These are phyloP conservation scores for Thamnaconus septentrionalis DNA, from an alignment of 2,113 vertebrate genomes.

Conservation along the genomic window DNA sequence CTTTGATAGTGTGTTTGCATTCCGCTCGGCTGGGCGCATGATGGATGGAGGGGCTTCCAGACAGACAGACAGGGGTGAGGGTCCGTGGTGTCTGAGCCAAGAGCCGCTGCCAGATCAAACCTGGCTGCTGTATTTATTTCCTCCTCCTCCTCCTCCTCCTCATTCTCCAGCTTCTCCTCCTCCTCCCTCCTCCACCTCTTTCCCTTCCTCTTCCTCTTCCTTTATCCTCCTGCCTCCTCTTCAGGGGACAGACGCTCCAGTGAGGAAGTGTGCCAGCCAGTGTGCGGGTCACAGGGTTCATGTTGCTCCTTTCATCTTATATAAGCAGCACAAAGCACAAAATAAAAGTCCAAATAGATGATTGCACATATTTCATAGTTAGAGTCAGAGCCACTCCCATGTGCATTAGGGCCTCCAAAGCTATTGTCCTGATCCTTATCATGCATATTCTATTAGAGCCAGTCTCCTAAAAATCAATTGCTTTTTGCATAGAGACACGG, in stretches of 20 bases:
- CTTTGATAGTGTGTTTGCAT: slow-evolving; percentile 21
- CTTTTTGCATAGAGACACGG: slow-evolving; percentile 28
- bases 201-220: slow-evolving; percentile 1
- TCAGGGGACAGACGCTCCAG: slow-evolving; percentile 34
- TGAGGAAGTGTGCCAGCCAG: slow-evolving; percentile 22
- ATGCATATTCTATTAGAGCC: slow-evolving; percentile 30
- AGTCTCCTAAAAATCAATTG: slow-evolving; percentile 34
- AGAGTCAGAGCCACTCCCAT: slow-evolving; percentile 1
- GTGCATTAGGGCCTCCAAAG: slow-evolving; percentile 4
- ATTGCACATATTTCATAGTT: no score
- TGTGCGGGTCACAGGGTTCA: slow-evolving; percentile 53
- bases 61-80: slow-evolving; percentile 52
- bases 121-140: slow-evolving; percentile 35
- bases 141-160: slow-evolving; percentile 12
- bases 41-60: slow-evolving; percentile 53
- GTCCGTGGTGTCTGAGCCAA: slow-evolving; percentile 36
- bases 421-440: slow-evolving; percentile 34
- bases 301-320: neutral
- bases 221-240: slow-evolving; percentile 7
- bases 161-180: neutral
- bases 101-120: slow-evolving; percentile 44
- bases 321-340: neutral
- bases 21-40: slow-evolving; percentile 49
- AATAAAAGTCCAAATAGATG: no score
- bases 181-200: neutral